Conservation (phyloP, 2,113 vertebrate species). For the Centropus bengalensis region DNA sequence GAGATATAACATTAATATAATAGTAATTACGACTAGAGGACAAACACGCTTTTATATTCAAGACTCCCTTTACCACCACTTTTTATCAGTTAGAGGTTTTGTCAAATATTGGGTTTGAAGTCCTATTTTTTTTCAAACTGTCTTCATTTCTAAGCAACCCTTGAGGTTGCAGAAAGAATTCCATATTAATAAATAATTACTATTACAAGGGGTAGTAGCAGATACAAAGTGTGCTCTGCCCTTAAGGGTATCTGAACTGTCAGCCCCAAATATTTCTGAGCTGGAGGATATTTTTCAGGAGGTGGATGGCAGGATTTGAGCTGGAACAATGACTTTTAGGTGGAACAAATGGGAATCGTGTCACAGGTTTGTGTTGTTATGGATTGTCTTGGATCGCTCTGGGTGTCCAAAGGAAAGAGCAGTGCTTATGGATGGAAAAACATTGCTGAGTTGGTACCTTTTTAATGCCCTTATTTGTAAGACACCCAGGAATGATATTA, state of each 20-base stretch:
- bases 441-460: not conserved
- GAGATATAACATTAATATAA: not conserved
- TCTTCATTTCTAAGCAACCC: not conserved
- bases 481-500: not conserved
- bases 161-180: not conserved
- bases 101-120: not conserved
- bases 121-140: slow-evolving; percentile 10
- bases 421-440: not conserved
- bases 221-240: not conserved
- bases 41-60: too few species aligned
- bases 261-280: not conserved
- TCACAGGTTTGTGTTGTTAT: not conserved
- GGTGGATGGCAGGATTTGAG: not conserved
- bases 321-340: not conserved
- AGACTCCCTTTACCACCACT: too few species aligned
- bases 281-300: not conserved
- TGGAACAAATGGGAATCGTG: not conserved
- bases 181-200: not conserved
- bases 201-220: not conserved
- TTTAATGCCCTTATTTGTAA: not conserved
- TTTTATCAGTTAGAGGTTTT: too few species aligned
- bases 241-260: not conserved
- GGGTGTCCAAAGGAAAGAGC: not conserved
- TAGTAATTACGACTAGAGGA: too few species aligned
- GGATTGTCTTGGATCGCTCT: slow-evolving; percentile 21